Base-by-base conservation (phyloP, 2,113 vertebrate species). In the Porphyrio hochstetteri region DNA sequence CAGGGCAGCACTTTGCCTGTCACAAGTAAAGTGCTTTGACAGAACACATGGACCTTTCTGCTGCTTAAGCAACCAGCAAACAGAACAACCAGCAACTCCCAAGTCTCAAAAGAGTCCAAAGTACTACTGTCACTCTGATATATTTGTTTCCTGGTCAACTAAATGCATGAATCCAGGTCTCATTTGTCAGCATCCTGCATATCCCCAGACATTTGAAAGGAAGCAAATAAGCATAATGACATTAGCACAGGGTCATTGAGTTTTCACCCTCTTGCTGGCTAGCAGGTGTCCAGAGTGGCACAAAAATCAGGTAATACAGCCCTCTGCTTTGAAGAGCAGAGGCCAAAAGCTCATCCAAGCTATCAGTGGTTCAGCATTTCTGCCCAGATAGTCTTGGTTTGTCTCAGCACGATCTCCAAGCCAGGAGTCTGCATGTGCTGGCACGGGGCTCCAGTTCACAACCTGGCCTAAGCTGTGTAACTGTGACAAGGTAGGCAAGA, bases 1-100 rank as follows among this genome's bases (percentile, higher is more conserved):
- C 88, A 95, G 79, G 80, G 77, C 96, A 95, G 95, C 95, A 85
- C 72, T 97, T 94, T 96, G 81, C 93, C 95, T 88, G 95, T 91
- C 88, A 96, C 75, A 78, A 95, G 86, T 87, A 96, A 97, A 92
- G 53, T 91, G 90, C 88, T 88, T 97, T 96, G 93, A 95, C 78
- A 97, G 83, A 79, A 93, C 88, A 94, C 87, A 86, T 50, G 90
- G 90, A 96, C 93, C 82, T 90, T 72, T 72, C 79, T 76, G 63
- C 88, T 89, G 86, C 72, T 80, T 65, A 67, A 75, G 92, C 68
- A 94, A 82, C 52, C 93, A 93, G 76, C 35, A 71, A 77, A 78
- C 31, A 74, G 91, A 65, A 88, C 2, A 24, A 71, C 67, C 81
- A 90, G 86, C 50, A 72, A 83, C 65, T 80, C 57, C 48, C 53